Base-by-base conservation (phyloP, 30 jellyfish, hydroid and myxozoan species). In the Turritopsis dohrnii region DNA sequence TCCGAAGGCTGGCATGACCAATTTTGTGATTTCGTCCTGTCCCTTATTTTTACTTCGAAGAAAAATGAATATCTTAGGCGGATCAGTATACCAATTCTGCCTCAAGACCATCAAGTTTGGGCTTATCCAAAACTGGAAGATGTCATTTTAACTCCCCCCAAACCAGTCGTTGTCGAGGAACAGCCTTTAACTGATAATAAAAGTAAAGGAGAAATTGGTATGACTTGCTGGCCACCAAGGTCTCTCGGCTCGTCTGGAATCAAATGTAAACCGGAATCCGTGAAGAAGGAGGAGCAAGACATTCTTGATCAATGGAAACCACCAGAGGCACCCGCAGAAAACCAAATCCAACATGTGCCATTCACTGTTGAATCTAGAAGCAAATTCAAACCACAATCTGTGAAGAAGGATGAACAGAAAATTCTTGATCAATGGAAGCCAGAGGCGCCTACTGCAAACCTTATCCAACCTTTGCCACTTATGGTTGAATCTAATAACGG, bases 201-300 rank as follows among this genome's bases (percentile, higher is more conserved):
- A 41, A 41, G 60, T 41, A 71, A 41, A 53, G 54, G 65, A 18
- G 79, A 54, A 4, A 77, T 54, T 1, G 24, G 28, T 24, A 1
- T 80, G 20, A 53, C 87, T 1, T 80, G 87, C 52, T 87, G 95
- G 95, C 95, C 95, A 0, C 95, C 92, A 19, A 41, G 87, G 80
- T 3, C 5, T 41, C 84, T 13, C 5, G 60, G 85, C 52, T 73
- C 95, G 86, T 18, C 29, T 21, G 24, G 66, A 22, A 1, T 84
- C 60, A 41, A 41, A 41, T 41, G 9, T 41, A 41, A 41, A 41
- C 60, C 60, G 60, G 60, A 41, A 41, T n/a, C 29, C 17, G 27
- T 66, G 4, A 66, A 66, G 76, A 66, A 66, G 18, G 29, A 66
- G 29, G 76, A 66, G 18, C 76, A 66, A 66, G 76, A 22, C 7